Evolutionary conservation across 2,113 vertebrate species (phyloP), one percentile per base, ranked within the genome.

Genomic region (Silurus asotus): DNA sequence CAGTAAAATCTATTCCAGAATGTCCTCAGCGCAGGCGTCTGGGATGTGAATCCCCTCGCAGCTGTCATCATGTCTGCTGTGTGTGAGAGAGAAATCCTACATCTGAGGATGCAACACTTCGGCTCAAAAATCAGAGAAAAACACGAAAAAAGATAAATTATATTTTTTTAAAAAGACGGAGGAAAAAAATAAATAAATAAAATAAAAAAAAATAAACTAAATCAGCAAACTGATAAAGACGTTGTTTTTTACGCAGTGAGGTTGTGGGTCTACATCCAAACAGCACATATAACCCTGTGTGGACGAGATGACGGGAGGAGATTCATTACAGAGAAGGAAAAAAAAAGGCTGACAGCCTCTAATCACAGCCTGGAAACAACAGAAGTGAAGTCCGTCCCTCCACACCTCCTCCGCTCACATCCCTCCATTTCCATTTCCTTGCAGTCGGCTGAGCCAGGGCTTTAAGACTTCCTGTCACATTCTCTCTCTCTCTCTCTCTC

Each of bases 351-450:
- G 84, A 77, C 59, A 83, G 88, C 84, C 67, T 75, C 84, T 88
- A 88, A 87, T 85, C 87, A 81, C 75, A 69, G 61, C 19, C 69
- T 56, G 28, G 15, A 75, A 86, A 67, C 79, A 80, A 56, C 58
- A 53, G 8, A 72, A 45, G 20, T 28, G 37, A 25, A 69, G 23
- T 61, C 49, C 28, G 45, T 25, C 76, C 20, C 45, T n/a, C 8
- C 5, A 48, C 45, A 25, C 25, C 49, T 11, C 58, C 49, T 37
- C 56, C 70, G 5, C 86, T 48, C 69, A 56, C 61, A 48, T 49
- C 53, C 19, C n/a, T 20, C 58, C 23, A 28, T 76, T 62, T 25
- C 80, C 48, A 51, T 25, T 81, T 81, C 78, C 58, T 37, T 81
- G 56, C 37, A 45, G 76, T 55, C 53, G 74, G 51, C 74, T 79